These are phyloP conservation scores for Nephotettix cincticeps DNA, from an alignment of 1,140 invertebrate genomes.

Conservation along the genomic window DNA sequence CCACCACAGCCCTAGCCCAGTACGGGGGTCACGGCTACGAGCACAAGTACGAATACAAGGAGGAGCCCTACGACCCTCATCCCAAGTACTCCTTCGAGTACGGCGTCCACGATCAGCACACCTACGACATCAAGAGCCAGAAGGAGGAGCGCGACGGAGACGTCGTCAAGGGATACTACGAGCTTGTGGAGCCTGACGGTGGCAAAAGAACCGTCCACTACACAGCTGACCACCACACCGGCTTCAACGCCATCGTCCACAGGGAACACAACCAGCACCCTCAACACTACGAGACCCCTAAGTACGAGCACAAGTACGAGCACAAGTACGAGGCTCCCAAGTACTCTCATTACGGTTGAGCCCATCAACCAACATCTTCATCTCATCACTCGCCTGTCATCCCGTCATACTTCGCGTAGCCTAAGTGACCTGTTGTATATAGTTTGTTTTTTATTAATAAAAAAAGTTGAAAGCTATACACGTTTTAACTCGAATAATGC, in stretches of 20 bases:
- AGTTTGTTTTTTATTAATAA: neutral
- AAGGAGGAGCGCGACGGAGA: constrained; percentile 55
- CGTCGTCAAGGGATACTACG: constrained; percentile 51
- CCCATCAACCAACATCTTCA: neutral
- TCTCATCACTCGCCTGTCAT: neutral
- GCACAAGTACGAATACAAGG: constrained; percentile 23
- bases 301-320: constrained; percentile 6
- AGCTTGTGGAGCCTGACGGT: constrained; percentile 37
- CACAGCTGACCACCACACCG: constrained; percentile 36
- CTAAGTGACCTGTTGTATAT: neutral
- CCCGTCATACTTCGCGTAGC: neutral
- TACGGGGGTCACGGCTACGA: constrained; percentile 15
- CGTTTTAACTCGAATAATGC: no score
- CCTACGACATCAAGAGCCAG: constrained; percentile 57
- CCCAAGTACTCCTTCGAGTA: constrained; percentile 55
- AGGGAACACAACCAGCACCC: constrained; percentile 26
- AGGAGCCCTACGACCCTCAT: constrained; percentile 7
- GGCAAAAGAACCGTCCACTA: constrained; percentile 35
- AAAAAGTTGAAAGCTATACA: neutral
- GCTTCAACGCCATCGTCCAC: constrained; percentile 39
- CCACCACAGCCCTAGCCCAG: constrained; percentile 13
- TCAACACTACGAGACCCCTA: constrained; percentile 14
- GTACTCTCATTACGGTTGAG: neutral
- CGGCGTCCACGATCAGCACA: constrained; percentile 54
- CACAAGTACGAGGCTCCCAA: constrained; percentile 24